Evolutionary conservation across 2,888 invertebrate species (phyloP).

Genomic region (Chloroclysta siterata): DNA sequence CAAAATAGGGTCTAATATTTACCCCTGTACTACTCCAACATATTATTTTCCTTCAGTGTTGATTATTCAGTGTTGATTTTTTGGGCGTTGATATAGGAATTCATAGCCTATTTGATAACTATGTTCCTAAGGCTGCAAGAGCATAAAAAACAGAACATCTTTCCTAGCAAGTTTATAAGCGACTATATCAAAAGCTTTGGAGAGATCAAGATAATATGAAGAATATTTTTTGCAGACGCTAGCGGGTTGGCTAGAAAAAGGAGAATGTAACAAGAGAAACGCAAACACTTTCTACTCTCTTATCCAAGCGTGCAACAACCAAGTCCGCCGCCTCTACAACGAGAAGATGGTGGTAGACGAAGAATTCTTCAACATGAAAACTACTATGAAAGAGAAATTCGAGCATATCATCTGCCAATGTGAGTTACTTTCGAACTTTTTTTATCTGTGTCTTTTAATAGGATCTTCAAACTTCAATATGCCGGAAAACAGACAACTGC

Average conservation of each 20-base stretch:
- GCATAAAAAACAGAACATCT: neutral
- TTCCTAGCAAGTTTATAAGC: neutral
- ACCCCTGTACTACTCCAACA: conserved; percentile 6
- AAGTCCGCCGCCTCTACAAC: conserved; percentile 92
- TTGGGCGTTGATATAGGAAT: neutral
- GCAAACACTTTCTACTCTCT: conserved; percentile 96
- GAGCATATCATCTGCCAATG: conserved; percentile 94
- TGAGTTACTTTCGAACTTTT: conserved; percentile 85
- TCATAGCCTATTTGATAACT: neutral
- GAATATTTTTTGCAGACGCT: conserved; percentile 84
- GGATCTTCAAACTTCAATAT: neutral
- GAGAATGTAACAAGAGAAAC: conserved; percentile 95
- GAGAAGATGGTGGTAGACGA: conserved; percentile 95
- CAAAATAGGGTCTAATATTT: neutral
- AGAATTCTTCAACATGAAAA: conserved; percentile 91
- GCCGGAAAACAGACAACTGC: neutral
- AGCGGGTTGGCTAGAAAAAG: conserved; percentile 95
- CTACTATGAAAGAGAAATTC: conserved; percentile 92
- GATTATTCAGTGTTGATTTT: neutral
- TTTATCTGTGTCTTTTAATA: neutral
- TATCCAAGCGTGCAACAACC: conserved; percentile 96
- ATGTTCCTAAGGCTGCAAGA: neutral
- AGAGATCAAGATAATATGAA: neutral
- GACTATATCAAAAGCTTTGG: conserved; percentile 5
- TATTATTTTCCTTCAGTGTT: neutral